These are phyloP conservation scores for Drosophila aff. DNA, from an alignment of 1,140 invertebrate genomes.

Conservation along the genomic window DNA sequence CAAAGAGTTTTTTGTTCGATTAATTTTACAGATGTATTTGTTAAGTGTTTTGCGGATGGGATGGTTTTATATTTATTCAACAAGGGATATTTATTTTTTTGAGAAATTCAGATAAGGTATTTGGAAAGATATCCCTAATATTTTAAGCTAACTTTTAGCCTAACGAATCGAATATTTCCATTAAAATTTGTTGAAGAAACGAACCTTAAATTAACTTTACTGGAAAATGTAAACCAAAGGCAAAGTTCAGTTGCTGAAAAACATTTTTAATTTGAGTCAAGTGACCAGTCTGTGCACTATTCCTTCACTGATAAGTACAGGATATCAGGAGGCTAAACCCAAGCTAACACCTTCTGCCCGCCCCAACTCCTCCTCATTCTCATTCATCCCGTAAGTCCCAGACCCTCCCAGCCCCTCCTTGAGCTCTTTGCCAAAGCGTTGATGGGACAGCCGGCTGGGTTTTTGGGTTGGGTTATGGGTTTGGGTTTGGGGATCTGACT, in stretches of 20 bases:
- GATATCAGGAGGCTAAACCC: background rate
- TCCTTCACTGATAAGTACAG: background rate
- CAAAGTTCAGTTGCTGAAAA: background rate
- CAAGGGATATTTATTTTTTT: too few relatives aligned
- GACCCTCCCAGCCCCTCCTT: slow-evolving; percentile 1
- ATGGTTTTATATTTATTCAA: background rate
- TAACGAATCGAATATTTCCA: too few relatives aligned
- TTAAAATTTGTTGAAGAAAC: too few relatives aligned
- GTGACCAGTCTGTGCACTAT: background rate
- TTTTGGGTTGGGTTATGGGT: background rate
- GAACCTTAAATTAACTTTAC: too few relatives aligned
- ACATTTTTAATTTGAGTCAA: background rate
- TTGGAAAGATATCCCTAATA: too few relatives aligned
- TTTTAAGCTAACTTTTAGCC: too few relatives aligned
- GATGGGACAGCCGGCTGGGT: slow-evolving; percentile 14
- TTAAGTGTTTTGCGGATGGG: background rate
- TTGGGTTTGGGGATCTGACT: background rate
- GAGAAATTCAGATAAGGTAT: too few relatives aligned
- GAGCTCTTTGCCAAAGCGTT: slow-evolving; percentile 29
- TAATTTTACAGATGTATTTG: background rate
- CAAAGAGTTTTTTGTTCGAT: too few relatives aligned
- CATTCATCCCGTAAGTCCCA: background rate
- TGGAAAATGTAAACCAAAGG: background rate
- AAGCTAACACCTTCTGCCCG: background rate
- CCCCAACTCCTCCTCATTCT: background rate